phyloP scores from a whole-genome alignment of 2,113 vertebrate species.

The Semicossyphus pulcher region DNA sequence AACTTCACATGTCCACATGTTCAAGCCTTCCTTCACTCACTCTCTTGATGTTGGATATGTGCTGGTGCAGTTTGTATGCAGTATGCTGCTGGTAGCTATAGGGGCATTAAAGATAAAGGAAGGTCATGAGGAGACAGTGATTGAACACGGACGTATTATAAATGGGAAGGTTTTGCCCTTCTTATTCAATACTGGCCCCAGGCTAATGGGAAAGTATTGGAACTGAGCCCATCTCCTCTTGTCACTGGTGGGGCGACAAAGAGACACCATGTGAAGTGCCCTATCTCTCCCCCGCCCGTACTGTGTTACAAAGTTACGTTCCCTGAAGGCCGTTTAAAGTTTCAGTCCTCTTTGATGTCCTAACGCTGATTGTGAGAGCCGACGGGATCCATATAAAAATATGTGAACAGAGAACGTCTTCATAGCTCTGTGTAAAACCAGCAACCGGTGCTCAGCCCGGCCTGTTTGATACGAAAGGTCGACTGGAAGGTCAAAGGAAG shows the following conservation, averaged over 20 bases:
- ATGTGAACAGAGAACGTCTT: background rate
- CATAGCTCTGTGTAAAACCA: background rate
- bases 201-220: conserved; percentile 24
- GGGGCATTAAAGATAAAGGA: conserved; percentile 8
- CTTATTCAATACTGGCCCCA: conserved; percentile 18
- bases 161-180: conserved; percentile 3
- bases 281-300: background rate
- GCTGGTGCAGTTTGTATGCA: background rate
- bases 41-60: background rate
- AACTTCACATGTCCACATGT: too few relatives aligned
- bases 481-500: background rate
- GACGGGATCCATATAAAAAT: background rate
- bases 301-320: conserved; percentile 11
- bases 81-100: background rate
- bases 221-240: conserved; percentile 4
- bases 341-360: conserved; percentile 4
- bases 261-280: background rate
- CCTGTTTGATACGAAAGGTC: conserved; percentile 1
- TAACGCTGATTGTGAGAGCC: background rate
- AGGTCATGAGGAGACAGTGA: background rate
- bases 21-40: background rate
- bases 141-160: conserved; percentile 1
- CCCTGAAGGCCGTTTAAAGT: conserved; percentile 13
- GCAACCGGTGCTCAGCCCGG: too few relatives aligned
- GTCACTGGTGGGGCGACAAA: conserved; percentile 25